Percentiles rank a stretch among this genome's conserved stretches.
phyloP scores from a whole-genome alignment of 2,888 invertebrate species.

The Aphidius colemani region DNA sequence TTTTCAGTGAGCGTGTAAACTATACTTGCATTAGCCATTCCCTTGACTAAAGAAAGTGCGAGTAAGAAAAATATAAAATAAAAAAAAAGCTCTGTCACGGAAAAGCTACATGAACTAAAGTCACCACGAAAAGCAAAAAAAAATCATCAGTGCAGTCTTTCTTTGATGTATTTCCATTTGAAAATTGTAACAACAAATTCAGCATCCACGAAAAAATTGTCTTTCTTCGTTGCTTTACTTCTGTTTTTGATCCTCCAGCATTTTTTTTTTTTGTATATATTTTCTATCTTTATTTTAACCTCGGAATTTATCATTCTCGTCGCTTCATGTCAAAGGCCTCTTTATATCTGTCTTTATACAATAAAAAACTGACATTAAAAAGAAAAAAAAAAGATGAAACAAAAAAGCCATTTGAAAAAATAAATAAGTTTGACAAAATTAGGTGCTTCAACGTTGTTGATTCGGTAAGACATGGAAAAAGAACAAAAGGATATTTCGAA shows the following conservation, averaged over 20 bases:
- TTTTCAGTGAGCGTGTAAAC: constrained; percentile 19
- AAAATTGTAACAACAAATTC: constrained; percentile 35
- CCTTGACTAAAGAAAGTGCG: constrained; percentile 9
- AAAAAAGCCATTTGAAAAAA: neutral
- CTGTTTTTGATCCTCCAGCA: neutral
- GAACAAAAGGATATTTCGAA: too few relatives aligned
- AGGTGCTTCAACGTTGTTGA: too few relatives aligned
- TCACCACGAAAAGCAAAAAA: constrained; percentile 29
- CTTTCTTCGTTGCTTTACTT: neutral
- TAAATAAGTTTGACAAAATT: too few relatives aligned
- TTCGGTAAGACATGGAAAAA: too few relatives aligned
- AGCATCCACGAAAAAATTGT: neutral
- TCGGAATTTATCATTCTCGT: neutral
- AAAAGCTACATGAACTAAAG: constrained; percentile 24
- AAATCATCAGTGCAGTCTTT: neutral
- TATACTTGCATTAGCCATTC: constrained; percentile 22
- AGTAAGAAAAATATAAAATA: neutral
- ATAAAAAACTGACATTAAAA: constrained; percentile 28
- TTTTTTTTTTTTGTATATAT: neutral
- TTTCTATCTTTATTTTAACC: neutral
- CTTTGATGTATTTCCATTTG: constrained; percentile 40
- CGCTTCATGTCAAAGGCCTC: constrained; percentile 30
- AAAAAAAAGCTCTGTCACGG: constrained; percentile 20
- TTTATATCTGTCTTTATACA: constrained; percentile 32
- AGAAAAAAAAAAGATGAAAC: constrained; percentile 7